Evolutionary conservation across 2,113 vertebrate genomes (phyloP).

Genomic region (Oxyruncus cristatus): DNA sequence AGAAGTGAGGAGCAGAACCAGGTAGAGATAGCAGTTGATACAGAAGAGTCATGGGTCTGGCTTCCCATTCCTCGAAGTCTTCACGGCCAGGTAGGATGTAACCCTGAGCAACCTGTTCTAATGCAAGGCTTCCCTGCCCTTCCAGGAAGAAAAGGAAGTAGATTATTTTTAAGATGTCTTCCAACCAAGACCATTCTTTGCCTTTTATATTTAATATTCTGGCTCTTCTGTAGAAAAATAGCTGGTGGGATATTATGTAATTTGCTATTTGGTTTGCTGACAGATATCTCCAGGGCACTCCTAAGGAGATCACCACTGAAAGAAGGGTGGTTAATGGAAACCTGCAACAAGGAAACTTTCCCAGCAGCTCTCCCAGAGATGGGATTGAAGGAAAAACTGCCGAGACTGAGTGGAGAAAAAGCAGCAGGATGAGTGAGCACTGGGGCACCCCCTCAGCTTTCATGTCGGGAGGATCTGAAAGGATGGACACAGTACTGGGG

Average conservation of each 20-base stretch:
- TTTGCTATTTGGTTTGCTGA: background rate
- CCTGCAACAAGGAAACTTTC: background rate
- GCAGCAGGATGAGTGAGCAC: background rate
- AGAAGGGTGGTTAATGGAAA: background rate
- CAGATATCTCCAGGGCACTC: background rate
- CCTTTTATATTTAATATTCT: background rate
- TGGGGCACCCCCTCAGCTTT: background rate
- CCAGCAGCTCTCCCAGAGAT: background rate
- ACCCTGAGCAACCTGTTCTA: background rate
- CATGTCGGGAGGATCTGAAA: background rate
- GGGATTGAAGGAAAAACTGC: background rate
- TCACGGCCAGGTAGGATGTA: background rate
- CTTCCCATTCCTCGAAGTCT: background rate
- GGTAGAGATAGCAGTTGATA: background rate
- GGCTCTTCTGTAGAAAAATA: background rate
- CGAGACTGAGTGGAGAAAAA: background rate
- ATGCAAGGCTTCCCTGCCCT: background rate
- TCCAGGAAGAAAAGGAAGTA: background rate
- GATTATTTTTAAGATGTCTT: background rate
- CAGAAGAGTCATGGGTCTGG: background rate
- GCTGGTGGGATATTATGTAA: background rate
- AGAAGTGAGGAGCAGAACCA: background rate
- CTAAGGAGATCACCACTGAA: background rate
- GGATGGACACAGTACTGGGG: background rate
- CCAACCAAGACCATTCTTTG: background rate